Conservation (phyloP, 2,888 invertebrate genomes). For the Hymenopus coronatus region DNA sequence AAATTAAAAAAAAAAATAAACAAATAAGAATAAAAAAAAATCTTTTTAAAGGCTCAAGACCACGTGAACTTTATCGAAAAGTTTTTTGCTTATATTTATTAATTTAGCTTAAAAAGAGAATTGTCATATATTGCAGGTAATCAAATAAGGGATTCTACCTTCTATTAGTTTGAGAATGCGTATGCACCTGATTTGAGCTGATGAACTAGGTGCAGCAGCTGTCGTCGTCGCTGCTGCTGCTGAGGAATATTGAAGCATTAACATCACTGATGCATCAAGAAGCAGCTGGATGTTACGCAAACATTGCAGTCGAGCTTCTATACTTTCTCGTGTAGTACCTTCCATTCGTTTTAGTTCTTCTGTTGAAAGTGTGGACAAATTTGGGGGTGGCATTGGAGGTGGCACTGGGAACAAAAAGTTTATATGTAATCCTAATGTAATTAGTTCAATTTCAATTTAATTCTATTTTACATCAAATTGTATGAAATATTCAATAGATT, state of each 20-base stretch:
- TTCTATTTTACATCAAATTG: too few species aligned
- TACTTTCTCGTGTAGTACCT: slow-evolving; percentile 78
- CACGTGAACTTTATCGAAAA: too few species aligned
- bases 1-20: too few species aligned
- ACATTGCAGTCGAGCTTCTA: slow-evolving; percentile 87
- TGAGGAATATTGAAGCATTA: slow-evolving; percentile 91
- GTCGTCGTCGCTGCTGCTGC: slow-evolving; percentile 51
- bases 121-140: too few species aligned
- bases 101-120: too few species aligned
- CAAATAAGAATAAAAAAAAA: too few species aligned
- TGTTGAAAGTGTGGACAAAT: slow-evolving; percentile 69
- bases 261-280: slow-evolving; percentile 87
- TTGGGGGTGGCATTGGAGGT: slow-evolving; percentile 74
- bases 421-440: too few species aligned
- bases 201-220: slow-evolving; percentile 11
- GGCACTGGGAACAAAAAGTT: slow-evolving; percentile 43
- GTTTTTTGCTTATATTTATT: too few species aligned
- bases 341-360: slow-evolving; percentile 88
- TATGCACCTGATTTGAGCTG: neutral
- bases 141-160: neutral
- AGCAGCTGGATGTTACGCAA: slow-evolving; percentile 83
- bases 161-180: neutral
- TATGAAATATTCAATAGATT: too few species aligned
- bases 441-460: too few species aligned
- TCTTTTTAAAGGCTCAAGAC: too few species aligned